These are phyloP conservation scores for Nebria salina DNA, from an alignment of 2,888 invertebrate genomes.

Conservation along the genomic window DNA sequence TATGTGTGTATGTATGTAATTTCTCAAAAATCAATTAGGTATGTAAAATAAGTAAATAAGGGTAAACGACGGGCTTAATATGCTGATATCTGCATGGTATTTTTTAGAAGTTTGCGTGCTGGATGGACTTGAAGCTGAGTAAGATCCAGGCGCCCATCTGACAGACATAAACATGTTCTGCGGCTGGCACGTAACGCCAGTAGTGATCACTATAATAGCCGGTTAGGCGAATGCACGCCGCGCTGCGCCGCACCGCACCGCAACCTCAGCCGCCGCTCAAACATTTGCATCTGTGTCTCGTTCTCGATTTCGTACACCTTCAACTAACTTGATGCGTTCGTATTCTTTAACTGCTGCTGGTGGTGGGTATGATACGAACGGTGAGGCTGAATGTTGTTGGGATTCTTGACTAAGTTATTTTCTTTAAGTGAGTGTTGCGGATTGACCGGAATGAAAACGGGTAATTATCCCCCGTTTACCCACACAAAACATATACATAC, in stretches of 20 bases:
- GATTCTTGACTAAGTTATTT: slow-evolving; percentile 6
- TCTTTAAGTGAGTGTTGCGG: slow-evolving; percentile 31
- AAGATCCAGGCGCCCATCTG: slow-evolving; percentile 22
- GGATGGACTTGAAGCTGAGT: neutral
- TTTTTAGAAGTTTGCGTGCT: neutral
- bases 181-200: slow-evolving; percentile 38
- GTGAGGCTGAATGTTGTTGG: neutral
- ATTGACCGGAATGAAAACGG: slow-evolving; percentile 28
- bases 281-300: neutral
- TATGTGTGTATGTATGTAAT: too few relatives aligned
- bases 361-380: neutral
- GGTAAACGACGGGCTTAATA: too few relatives aligned
- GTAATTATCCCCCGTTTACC: slow-evolving; percentile 27
- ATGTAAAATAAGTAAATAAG: too few relatives aligned
- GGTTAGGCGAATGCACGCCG: slow-evolving; percentile 26
- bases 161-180: slow-evolving; percentile 35
- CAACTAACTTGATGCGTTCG: slow-evolving; percentile 2
- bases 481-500: neutral
- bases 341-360: neutral
- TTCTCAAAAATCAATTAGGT: too few relatives aligned
- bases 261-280: neutral
- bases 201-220: slow-evolving; percentile 38
- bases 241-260: neutral
- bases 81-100: too few relatives aligned
- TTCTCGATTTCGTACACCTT: slow-evolving; percentile 6